Evolutionary conservation across 2,888 invertebrate genomes (phyloP), one percentile per base, ranked within the genome.

Genomic region (Drosophila recens): DNA sequence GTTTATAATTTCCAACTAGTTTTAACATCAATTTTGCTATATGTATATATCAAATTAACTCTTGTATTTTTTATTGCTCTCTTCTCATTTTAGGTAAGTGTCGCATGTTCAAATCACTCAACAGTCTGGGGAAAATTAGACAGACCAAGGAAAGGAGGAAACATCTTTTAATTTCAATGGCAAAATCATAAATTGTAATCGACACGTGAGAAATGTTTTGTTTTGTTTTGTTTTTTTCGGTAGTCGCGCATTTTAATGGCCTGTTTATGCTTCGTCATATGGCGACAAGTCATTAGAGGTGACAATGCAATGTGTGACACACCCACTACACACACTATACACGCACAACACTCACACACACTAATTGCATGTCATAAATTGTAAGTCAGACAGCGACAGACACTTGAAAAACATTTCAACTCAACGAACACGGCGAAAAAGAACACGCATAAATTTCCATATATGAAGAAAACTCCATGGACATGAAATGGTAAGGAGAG

Each of bases 201-300:
- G 73, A 85, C 85, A 87, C 79, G 64, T 82, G 62, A 74, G 59
- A 74, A 77, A 62, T 17, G 17, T 17, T 17, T 17, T 52, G 61
- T 6, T 17, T 17, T 52, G 61, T 6, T 27, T 27, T 27, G 0
- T 6, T 27, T 27, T 27, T 61, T 52, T 51, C 40, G 58, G 51
- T 53, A 63, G 78, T 65, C 82, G 71, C 74, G 71, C 45, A 62
- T 78, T 83, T 84, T 87, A 81, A 84, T 89, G 75, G 89, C 61
- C 84, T 84, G 89, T 89, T 84, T 89, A 88, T 84, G 89, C 76
- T 67, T 48, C 58, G 70, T 75, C 79, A 70, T 69, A 63, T 61
- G 81, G 65, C 68, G 82, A 45, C 82, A 73, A 80, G 84, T 89
- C 84, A 84, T 84, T 84, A 81, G 76, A 87, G 87, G 84, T 84